These are phyloP conservation scores for Pseudomugil gertrudae DNA, from an alignment of 2,797 vertebrate genomes.

Conservation along the genomic window DNA sequence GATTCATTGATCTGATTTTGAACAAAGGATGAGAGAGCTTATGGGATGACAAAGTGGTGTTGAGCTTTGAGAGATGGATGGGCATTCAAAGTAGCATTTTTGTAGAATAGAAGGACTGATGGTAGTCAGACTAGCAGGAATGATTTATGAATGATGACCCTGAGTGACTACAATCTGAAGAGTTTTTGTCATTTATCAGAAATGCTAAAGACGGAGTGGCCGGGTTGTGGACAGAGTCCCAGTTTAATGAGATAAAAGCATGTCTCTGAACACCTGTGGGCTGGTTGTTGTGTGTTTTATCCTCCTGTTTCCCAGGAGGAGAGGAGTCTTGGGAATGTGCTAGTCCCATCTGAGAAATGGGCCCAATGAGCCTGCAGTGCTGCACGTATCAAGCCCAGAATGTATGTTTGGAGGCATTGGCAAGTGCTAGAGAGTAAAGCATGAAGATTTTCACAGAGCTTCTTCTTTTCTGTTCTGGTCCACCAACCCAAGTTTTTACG, in stretches of 20 bases:
- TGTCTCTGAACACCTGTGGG: neutral
- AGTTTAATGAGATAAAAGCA: too few species aligned
- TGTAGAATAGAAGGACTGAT: too few species aligned
- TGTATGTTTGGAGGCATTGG: constrained; percentile 13
- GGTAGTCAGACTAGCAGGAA: too few species aligned
- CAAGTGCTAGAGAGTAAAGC: constrained; percentile 26
- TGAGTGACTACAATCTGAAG: too few species aligned
- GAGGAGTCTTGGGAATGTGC: neutral
- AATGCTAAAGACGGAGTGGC: neutral
- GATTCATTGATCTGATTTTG: too few species aligned
- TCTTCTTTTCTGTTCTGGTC: neutral
- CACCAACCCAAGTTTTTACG: too few species aligned
- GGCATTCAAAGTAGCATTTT: too few species aligned
- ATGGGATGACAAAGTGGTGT: too few species aligned
- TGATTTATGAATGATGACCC: too few species aligned
- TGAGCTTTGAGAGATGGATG: too few species aligned
- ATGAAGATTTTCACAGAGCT: neutral
- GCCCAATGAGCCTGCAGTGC: neutral
- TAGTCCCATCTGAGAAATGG: neutral
- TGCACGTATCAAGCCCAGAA: neutral
- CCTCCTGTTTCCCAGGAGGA: neutral
- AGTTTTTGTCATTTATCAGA: neutral
- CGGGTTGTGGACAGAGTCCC: neutral
- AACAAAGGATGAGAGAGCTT: too few species aligned
- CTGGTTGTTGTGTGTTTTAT: too few species aligned